Evolutionary conservation across 2,888 invertebrate species (phyloP), one percentile per base, ranked within the genome.

Genomic region (Augochlorella aurata): DNA sequence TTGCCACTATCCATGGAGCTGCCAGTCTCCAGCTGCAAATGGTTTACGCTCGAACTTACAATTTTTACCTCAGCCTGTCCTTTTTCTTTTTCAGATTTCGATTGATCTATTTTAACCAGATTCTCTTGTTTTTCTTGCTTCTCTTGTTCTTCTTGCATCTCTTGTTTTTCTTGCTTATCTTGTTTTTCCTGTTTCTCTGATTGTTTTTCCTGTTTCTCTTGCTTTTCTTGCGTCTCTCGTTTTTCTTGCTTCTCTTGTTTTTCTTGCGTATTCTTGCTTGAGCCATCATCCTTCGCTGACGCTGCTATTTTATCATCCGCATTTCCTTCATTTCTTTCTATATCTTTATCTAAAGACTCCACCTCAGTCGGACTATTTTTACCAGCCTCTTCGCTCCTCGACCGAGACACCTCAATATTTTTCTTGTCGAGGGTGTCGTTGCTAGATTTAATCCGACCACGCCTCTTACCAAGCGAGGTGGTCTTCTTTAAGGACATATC

Each of bases 1-100:
- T 93, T 93, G 0, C 93, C 93, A n/a, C 93, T 93, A 81, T 93
- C 93, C 52, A 93, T 90, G 0, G 93, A 93, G 50, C 92, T 92
- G 24, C 90, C 90, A 0, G 91, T 93, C 70, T 93, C 93, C 66
- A 90, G 90, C 54, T 93, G 93, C 21, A 93, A 74, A 29, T 91
- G 75, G 14, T 65, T 87, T n/a, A 82, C 16, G 44, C 29, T 84
- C 2, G 74, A 49, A 16, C 71, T 88, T 0, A 63, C 38, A n/a
- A 2, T 38, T 18, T 38, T 29, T 10, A 0, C 18, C 3, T 63
- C 18, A 4, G 18, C 7, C 0, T 38, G 38, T 38, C 5, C 38
- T 38, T 38, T 38, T 38, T 38, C 8, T 73, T 74, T 10, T 44
- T 74, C 75, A 5, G 18, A 4, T 10, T 70, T 29, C 10, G 44